Evolutionary conservation across 2,888 invertebrate species (phyloP).

Genomic region (Dolomedes plantarius): DNA sequence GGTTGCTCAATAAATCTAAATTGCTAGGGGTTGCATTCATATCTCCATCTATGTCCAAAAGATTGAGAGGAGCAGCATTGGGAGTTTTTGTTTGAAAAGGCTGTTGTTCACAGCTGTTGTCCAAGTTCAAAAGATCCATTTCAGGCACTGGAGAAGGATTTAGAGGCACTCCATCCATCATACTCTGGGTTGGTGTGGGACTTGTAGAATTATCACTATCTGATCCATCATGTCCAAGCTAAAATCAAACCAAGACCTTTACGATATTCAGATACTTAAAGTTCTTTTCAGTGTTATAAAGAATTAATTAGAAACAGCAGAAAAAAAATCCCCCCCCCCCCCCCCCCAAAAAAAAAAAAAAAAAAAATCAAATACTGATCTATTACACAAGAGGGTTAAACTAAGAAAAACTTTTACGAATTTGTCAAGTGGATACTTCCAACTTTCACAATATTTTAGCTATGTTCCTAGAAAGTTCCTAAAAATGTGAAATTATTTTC

Average conservation of each 20-base stretch:
- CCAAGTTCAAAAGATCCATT: slow-evolving; percentile 68
- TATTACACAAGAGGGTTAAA: too few species aligned
- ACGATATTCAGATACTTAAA: too few species aligned
- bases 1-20: slow-evolving; percentile 68
- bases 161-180: slow-evolving; percentile 29
- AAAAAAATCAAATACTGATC: too few species aligned
- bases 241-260: neutral
- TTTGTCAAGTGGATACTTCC: too few species aligned
- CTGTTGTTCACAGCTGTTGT: slow-evolving; percentile 17
- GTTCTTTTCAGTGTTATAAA: too few species aligned
- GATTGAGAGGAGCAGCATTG: slow-evolving; percentile 48
- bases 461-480: too few species aligned
- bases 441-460: too few species aligned
- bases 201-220: slow-evolving; percentile 61
- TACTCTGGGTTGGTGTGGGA: slow-evolving; percentile 62
- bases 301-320: too few species aligned
- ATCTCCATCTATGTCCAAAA: slow-evolving; percentile 65
- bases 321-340: too few species aligned
- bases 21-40: slow-evolving; percentile 53
- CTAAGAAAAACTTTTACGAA: too few species aligned
- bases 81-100: neutral
- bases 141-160: slow-evolving; percentile 57
- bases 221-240: slow-evolving; percentile 46
- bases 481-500: too few species aligned
- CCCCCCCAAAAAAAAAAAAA: too few species aligned